Base-by-base conservation (phyloP, 1,140 invertebrate genomes). In the Pygmarrhopalites habei region DNA sequence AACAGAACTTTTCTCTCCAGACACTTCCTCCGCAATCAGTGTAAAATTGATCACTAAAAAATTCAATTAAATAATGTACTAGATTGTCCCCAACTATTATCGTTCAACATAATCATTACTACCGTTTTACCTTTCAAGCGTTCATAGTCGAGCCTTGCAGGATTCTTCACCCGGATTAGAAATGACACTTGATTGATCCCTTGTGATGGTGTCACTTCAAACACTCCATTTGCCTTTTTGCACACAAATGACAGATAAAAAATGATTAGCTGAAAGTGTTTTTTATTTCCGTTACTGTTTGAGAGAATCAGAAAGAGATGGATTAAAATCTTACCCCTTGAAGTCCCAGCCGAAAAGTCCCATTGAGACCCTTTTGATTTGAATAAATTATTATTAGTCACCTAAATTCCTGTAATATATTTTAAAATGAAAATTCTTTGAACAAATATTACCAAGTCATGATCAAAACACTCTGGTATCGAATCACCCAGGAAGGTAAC, bases 121-220 rank as follows among this genome's bases (percentile, higher is more conserved):
- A n/a, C n/a, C n/a, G n/a, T n/a, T n/a, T n/a, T 74, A 80, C 80
- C 77, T 75, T 81, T 81, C 53, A 77, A 80, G 73, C 82, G 82
- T 76, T 97, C 94, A 77, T 87, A 96, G 75, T 96, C 93, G 17
- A 97, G 77, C 60, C 82, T 82, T 2, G 82, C 78, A 1, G 91
- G 82, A 74, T 95, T 86, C 75, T 88, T 91, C 0, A 97, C 92
- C 62, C 90, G 79, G 60, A 97, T 88, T 47, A 93, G 79, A 75
- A 96, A 94, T 10, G 90, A 87, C 5, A 90, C 91, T 76, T 96
- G 92, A 73, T 95, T 95, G 21, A 94, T 89, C 2, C 88, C 90
- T 74, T 86, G 82, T 4, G 82, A 83, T 5, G 93, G 94, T 14
- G 89, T 90, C 1, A 95, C 85, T 70, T 95, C 89, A 75, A 97